phyloP scores from a whole-genome alignment of 2,113 vertebrate genomes.

The Xenotilapia longispinis region DNA sequence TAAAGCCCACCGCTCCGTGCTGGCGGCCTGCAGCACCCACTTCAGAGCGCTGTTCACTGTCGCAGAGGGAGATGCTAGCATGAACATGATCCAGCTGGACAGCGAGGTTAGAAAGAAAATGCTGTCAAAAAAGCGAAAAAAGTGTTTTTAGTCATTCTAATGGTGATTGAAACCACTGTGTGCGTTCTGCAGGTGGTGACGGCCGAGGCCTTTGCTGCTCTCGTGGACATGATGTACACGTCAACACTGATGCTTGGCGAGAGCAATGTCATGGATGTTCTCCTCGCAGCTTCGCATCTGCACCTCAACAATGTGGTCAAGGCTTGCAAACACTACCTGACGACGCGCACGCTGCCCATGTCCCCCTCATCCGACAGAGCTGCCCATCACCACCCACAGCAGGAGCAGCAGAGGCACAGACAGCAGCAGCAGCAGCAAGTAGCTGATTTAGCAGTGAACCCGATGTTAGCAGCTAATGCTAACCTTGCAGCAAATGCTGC shows the following conservation, averaged over 20 bases:
- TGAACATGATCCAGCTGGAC: constrained; percentile 97
- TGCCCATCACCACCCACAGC: constrained; percentile 45
- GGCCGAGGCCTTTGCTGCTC: constrained; percentile 90
- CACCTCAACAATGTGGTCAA: constrained; percentile 95
- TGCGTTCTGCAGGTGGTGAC: constrained; percentile 78
- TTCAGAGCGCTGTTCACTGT: constrained; percentile 94
- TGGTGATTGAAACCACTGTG: not conserved
- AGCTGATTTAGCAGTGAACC: constrained; percentile 35
- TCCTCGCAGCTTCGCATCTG: constrained; percentile 92
- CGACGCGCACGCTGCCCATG: constrained; percentile 88
- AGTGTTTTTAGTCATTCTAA: not conserved
- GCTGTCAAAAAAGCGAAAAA: not conserved
- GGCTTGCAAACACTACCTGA: constrained; percentile 97
- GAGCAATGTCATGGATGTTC: constrained; percentile 97
- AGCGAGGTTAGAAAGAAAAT: constrained; percentile 72
- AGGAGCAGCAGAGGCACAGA: constrained; percentile 61
- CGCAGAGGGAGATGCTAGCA: constrained; percentile 85
- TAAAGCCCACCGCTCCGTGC: constrained; percentile 91
- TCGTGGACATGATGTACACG: constrained; percentile 99
- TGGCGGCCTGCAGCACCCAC: constrained; percentile 95
- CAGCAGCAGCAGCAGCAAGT: constrained; percentile 71
- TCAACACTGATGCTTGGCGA: constrained; percentile 95
- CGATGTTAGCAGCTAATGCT: constrained; percentile 12
- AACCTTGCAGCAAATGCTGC: constrained; percentile 37
- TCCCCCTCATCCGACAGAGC: constrained; percentile 76